Base-by-base conservation (phyloP, 2,888 invertebrate species). In the Leptarthrus brevirostris region DNA sequence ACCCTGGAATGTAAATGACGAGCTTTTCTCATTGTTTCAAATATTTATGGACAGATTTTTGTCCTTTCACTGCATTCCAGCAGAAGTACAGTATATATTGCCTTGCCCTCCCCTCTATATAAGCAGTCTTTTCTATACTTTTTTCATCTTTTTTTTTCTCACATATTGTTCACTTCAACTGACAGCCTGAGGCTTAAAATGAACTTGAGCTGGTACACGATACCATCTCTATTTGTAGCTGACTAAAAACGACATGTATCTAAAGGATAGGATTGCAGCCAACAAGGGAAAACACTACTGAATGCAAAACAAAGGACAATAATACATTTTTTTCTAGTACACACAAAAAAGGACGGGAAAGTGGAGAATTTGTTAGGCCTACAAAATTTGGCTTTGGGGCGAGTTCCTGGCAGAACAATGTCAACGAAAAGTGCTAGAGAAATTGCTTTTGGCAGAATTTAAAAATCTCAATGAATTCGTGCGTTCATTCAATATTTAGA, bases 11-110 rank as follows among this genome's bases (percentile, higher is more conserved):
- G 64, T 47, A 47, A 14, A 24, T 64, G 64, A 64, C 64, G 64
- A 47, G 58, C 64, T 64, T 24, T 64, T 24, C 47, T 64, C 47
- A 58, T 47, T 64, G 47, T 64, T 64, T 64, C 47, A 64, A 64
- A 47, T 44, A 64, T 64, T 47, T 44, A 64, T 64, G 64, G 58
- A 64, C 64, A 16, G 64, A 64, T 47, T 64, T 40, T 64, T 47
- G 47, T 16, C 20, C 36, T 58, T 58, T 58, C 36, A 36, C 26
- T 58, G 58, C 58, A 58, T 58, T 58, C 58, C 16, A 58, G n/a
- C 12, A 16, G 36, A 10, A 58, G 36, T n/a, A 20, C 6, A 8
- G 10, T 58, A 49, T 5, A 12, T 58, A 3, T n/a, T 22, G 14
- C 18, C 18, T 18, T 58, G 34, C 14, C 36, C 16, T 36, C 16